phyloP scores from a whole-genome alignment of 2,797 vertebrate species.

The Australoheros facetus region DNA sequence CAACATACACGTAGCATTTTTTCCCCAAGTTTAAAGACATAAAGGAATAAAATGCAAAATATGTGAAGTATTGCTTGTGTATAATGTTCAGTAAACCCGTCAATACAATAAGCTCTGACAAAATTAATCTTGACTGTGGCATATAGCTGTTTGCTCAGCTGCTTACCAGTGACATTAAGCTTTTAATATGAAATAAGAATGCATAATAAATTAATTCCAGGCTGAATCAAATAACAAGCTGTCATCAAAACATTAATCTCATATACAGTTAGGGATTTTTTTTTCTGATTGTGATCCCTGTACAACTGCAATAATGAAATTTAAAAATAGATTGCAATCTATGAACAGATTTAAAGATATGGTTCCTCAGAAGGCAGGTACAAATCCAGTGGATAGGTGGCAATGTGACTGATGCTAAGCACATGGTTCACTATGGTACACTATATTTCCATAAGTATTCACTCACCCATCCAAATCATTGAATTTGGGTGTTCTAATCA shows the following conservation, averaged over 20 bases:
- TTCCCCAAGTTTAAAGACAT: constrained; percentile 1
- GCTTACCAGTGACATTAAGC: not conserved
- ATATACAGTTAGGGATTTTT: not conserved
- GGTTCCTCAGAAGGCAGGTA: not conserved
- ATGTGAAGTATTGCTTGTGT: not conserved
- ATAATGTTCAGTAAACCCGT: not conserved
- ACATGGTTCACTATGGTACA: too few relatives aligned
- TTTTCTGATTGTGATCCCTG: not conserved
- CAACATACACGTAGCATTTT: constrained; percentile 22
- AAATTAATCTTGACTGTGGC: constrained; percentile 10
- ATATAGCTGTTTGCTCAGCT: constrained; percentile 2
- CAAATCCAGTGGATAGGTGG: not conserved
- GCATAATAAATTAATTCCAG: not conserved
- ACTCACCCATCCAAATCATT: too few relatives aligned
- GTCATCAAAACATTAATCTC: not conserved
- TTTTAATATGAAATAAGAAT: constrained; percentile 7
- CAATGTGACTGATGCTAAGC: not conserved
- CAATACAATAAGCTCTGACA: constrained; percentile 26
- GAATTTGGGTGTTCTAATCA: too few relatives aligned
- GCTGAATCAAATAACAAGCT: constrained; percentile 6
- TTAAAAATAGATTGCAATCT: not conserved
- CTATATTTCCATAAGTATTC: too few relatives aligned
- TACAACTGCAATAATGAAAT: not conserved
- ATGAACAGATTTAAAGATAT: not conserved
- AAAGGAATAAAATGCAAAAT: constrained; percentile 25